Evolutionary conservation across 2,888 invertebrate genomes (phyloP), one percentile per base, ranked within the genome.

Genomic region (Drosophila seclusa): DNA sequence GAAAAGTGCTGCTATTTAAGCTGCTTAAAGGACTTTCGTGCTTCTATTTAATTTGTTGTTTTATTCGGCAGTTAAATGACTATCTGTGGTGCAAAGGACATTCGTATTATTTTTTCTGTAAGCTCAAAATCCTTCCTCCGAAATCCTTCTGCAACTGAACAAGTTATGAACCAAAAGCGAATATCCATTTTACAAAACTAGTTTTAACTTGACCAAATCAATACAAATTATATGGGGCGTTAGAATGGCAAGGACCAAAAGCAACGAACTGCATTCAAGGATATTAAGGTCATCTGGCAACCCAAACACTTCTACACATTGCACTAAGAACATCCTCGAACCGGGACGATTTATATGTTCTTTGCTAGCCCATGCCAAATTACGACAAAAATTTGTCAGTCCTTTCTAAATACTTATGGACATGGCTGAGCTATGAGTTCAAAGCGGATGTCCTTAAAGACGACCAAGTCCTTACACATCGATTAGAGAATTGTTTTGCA

Each of bases 161-260:
- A 0, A 32, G 11, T 32, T 1, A 32, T 32, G 4, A 32, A 4
- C 32, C 32, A 32, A 11, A 0, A 32, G 32, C 21, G 21, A 42
- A 6, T 4, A 13, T 42, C 1, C 1, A 13, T 21, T 7, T 1
- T 13, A 4, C 42, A 2, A 13, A 21, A 4, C 21, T 4, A 2
- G 21, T 0, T 45, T 2, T 2, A 45, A 45, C 7, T 21, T 13
- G 7, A 0, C 45, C 6, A 21, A 21, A 21, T 45, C 13, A 21
- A 0, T 21, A 4, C n/a, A 21, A 0, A 21, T 13, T n/a, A 10
- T 2, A 10, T 10, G 4, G 1, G n/a, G 1, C n/a, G 40, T 40
- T 10, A 4, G n/a, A 40, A n/a, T 4, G 10, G 0, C 40, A 40
- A 11, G 1, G 10, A 40, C 1, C n/a, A n/a, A n/a, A 1, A 11